These are phyloP conservation scores for Hyperopisus bebe DNA, from an alignment of 2,113 vertebrate species.

Conservation along the genomic window DNA sequence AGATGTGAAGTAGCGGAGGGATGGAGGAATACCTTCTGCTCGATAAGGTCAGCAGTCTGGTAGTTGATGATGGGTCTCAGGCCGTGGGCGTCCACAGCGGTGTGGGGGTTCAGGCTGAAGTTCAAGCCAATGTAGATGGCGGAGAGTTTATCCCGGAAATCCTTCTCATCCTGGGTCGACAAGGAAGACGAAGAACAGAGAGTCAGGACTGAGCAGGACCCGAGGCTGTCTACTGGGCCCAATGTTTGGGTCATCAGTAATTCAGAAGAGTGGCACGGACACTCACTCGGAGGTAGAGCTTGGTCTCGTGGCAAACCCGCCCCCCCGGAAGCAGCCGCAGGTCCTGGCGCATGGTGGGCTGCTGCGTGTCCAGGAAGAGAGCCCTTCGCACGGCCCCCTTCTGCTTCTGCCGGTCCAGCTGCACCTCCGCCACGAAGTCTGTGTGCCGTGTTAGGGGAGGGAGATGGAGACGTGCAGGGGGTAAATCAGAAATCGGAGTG, in stretches of 20 bases:
- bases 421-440: conserved; percentile 80
- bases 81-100: conserved; percentile 63
- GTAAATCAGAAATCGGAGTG: background rate
- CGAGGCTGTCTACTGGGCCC: background rate
- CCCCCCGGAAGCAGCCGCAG: conserved; percentile 62
- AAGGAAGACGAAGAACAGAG: background rate
- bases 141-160: conserved; percentile 88
- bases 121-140: conserved; percentile 78
- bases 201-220: background rate
- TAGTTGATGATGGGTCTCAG: conserved; percentile 78
- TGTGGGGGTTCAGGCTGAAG: conserved; percentile 73
- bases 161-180: conserved; percentile 71
- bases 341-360: conserved; percentile 54
- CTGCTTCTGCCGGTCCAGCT: conserved; percentile 78
- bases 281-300: conserved; percentile 75
- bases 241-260: background rate
- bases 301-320: conserved; percentile 65
- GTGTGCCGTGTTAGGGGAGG: conserved; percentile 15
- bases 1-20: background rate
- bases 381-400: conserved; percentile 71
- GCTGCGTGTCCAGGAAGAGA: conserved; percentile 69
- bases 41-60: conserved; percentile 64
- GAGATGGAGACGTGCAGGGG: background rate
- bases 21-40: conserved; percentile 69
- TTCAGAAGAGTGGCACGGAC: background rate